phyloP scores from a whole-genome alignment of 1,140 invertebrate genomes.

The Drusus annulatus region DNA sequence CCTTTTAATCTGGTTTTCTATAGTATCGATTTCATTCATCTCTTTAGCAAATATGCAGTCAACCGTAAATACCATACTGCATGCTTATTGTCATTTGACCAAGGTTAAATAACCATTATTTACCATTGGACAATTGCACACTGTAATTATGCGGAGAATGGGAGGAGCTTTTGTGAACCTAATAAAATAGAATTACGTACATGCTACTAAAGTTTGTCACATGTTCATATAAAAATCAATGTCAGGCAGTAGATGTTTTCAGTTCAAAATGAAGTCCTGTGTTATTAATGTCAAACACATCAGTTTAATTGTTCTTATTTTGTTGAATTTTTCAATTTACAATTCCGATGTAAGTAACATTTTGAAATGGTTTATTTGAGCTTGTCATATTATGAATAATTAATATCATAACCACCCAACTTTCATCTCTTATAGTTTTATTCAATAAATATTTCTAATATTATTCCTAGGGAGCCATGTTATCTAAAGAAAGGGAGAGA shows the following conservation, averaged over 20 bases:
- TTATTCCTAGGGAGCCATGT: too few species aligned
- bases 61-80: constrained; percentile 31
- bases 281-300: not conserved
- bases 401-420: too few species aligned
- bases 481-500: too few species aligned
- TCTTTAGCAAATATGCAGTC: constrained; percentile 18
- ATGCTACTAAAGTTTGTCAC: not conserved
- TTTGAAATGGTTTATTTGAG: too few species aligned
- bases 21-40: constrained; percentile 1
- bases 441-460: too few species aligned
- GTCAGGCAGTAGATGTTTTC: not conserved
- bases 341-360: constrained; percentile 24
- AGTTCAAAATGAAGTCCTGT: constrained; percentile 27
- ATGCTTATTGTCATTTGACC: constrained; percentile 41
- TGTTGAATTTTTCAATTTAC: constrained; percentile 10
- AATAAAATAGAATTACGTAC: constrained; percentile 39
- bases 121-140: constrained; percentile 32
- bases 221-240: constrained; percentile 25
- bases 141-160: constrained; percentile 29
- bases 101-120: constrained; percentile 32
- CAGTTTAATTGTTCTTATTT: not conserved
- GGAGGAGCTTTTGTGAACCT: constrained; percentile 27
- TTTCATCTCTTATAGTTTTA: too few species aligned
- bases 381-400: too few species aligned
- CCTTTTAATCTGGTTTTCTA: too few species aligned